These are phyloP conservation scores for Aurelia aurita complex sp. Pacific DNA, from an alignment of 30 jellyfish, hydroid and myxozoan species.

Conservation along the genomic window DNA sequence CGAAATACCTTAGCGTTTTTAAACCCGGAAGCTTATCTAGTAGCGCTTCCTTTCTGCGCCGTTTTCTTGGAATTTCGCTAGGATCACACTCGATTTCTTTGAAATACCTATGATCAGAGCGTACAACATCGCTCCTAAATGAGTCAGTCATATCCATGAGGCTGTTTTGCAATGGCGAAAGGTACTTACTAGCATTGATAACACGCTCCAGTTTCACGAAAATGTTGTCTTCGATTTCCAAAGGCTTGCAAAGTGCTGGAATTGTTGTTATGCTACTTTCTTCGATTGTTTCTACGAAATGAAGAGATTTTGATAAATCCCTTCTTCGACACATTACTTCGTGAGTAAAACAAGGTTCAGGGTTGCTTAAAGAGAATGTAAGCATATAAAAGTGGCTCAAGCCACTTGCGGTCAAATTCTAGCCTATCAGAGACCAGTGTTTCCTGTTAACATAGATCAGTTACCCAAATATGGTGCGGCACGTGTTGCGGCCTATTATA, in stretches of 20 bases:
- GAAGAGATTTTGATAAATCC: background rate
- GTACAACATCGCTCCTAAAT: conserved; percentile 5
- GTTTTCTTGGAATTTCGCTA: conserved; percentile 60
- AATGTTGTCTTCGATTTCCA: conserved; percentile 62
- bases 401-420: no score
- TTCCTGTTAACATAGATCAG: no score
- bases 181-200: conserved; percentile 45
- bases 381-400: no score
- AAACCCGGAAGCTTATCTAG: conserved; percentile 84
- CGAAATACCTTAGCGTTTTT: conserved; percentile 76
- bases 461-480: no score
- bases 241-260: conserved; percentile 43
- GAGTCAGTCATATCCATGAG: conserved; percentile 3
- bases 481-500: no score
- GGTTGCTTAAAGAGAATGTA: no score
- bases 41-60: conserved; percentile 72
- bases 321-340: no score
- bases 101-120: conserved; percentile 9
- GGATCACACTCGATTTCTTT: conserved; percentile 17
- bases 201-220: conserved; percentile 54
- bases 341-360: no score
- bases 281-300: conserved; percentile 14
- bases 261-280: conserved; percentile 9
- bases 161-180: conserved; percentile 14
- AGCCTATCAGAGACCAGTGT: no score